Evolutionary conservation across 1,140 invertebrate species (phyloP), one percentile per base, ranked within the genome.

Genomic region (Leptestheria dahalacensis): DNA sequence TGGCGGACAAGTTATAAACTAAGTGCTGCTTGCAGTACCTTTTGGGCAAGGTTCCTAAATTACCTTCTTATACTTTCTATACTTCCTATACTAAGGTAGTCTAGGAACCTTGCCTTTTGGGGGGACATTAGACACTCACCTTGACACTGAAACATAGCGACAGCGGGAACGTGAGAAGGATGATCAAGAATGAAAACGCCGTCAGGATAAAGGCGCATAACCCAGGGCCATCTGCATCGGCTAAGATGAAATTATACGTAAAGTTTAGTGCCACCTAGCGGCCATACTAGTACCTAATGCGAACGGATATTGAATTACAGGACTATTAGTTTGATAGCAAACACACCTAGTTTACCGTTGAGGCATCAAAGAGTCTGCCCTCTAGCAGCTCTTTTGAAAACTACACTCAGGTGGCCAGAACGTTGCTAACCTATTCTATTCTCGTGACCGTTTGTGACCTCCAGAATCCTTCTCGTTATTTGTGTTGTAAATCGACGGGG

Each of bases 101-200:
- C 6, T 12, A 33, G 15, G n/a, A n/a, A n/a, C n/a, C n/a, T n/a
- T n/a, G n/a, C n/a, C n/a, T 48, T 48, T 10, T 29, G 29, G 18
- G 21, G 15, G 15, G 18, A 48, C 2, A 63, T 60, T 59, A 48
- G 52, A 18, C 28, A 48, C 68, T 67, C 72, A 84, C 80, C 78
- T 91, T 91, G 69, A 90, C 87, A 69, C 84, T 86, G 71, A 87
- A 81, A 71, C 86, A 89, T 20, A 91, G 72, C 20, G 87, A 89
- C 66, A 91, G 85, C 9, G 88, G 88, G 60, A 92, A 79, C 15
- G 88, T 91, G 53, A 70, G 61, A 25, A 88, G 70, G 62, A 91
- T 77, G 65, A 91, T 76, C 11, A 91, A 70, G 62, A 88, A 77
- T 21, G 88, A 91, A 24, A 88, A 75, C 20, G 84, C 71, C 3